Evolutionary conservation across 2,888 invertebrate species (phyloP).

Genomic region (Mythimna albipuncta): DNA sequence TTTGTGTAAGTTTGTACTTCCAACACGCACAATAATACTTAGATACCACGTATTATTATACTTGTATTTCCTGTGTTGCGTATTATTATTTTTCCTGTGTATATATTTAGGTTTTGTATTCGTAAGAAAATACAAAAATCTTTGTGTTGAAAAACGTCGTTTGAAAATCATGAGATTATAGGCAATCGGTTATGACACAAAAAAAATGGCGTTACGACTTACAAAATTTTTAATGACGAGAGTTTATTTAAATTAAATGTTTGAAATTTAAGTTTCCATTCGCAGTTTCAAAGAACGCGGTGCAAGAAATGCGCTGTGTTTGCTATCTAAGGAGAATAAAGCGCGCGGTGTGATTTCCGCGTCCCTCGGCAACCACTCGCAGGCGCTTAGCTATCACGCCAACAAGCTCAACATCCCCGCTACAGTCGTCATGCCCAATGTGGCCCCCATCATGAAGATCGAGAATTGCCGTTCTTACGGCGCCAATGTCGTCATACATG

Average conservation of each 20-base stretch:
- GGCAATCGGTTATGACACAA: neutral
- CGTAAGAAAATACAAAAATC: no score
- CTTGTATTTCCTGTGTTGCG: no score
- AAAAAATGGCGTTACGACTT: no score
- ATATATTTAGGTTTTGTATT: no score
- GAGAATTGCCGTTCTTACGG: slow-evolving; percentile 96
- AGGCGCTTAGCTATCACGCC: slow-evolving; percentile 95
- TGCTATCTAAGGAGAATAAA: slow-evolving; percentile 93
- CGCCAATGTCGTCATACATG: slow-evolving; percentile 96
- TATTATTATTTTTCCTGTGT: no score
- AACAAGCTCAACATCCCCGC: slow-evolving; percentile 92
- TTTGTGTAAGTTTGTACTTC: neutral
- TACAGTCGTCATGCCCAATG: slow-evolving; percentile 98
- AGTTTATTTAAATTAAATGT: neutral
- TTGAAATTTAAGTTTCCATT: neutral
- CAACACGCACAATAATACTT: neutral
- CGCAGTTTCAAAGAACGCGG: slow-evolving; percentile 98
- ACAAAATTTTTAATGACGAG: neutral
- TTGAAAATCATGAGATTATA: neutral
- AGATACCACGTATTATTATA: neutral
- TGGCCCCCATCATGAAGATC: slow-evolving; percentile 99
- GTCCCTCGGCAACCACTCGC: slow-evolving; percentile 98
- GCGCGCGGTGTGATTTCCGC: slow-evolving; percentile 96
- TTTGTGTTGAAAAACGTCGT: neutral
- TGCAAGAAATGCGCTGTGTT: slow-evolving; percentile 95